A percentile compares a stretch with the other conserved stretches of the same genome.
phyloP scores from a whole-genome alignment of 2,113 vertebrate species.

The Dasyornis broadbenti region DNA sequence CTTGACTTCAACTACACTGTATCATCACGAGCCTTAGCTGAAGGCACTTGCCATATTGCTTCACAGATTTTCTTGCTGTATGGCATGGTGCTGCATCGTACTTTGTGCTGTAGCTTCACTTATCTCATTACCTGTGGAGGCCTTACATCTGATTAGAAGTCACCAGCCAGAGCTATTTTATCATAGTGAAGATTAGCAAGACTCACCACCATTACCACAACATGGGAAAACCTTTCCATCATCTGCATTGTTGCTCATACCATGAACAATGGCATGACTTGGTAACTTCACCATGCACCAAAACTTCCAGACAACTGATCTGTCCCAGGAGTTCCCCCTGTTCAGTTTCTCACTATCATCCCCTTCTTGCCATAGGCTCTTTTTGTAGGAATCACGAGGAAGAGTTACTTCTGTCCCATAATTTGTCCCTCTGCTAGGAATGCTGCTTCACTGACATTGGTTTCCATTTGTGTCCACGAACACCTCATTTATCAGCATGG shows the following conservation, averaged over 20 bases:
- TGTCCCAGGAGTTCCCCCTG: not conserved
- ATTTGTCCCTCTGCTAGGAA: not conserved
- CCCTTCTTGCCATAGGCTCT: not conserved
- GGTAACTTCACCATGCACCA: not conserved
- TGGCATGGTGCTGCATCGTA: not conserved
- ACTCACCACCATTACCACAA: rapidly evolving
- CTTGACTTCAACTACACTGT: not conserved
- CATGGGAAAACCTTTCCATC: not conserved
- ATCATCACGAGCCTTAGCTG: not conserved
- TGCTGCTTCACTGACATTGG: not conserved
- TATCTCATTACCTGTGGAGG: not conserved
- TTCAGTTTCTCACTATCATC: not conserved
- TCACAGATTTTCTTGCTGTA: not conserved
- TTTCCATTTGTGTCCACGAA: not conserved
- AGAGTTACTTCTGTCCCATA: not conserved
- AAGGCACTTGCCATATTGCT: not conserved
- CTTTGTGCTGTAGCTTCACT: not conserved
- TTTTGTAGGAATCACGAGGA: not conserved
- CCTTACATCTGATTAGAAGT: not conserved
- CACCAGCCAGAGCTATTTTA: not conserved
- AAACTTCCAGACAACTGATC: not conserved
- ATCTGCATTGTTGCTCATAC: not conserved
- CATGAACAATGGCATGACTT: not conserved
- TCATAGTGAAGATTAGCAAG: not conserved
- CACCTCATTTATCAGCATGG: not conserved